phyloP scores from a whole-genome alignment of 2,113 vertebrate genomes.

The Tetraodon nigroviridis region DNA sequence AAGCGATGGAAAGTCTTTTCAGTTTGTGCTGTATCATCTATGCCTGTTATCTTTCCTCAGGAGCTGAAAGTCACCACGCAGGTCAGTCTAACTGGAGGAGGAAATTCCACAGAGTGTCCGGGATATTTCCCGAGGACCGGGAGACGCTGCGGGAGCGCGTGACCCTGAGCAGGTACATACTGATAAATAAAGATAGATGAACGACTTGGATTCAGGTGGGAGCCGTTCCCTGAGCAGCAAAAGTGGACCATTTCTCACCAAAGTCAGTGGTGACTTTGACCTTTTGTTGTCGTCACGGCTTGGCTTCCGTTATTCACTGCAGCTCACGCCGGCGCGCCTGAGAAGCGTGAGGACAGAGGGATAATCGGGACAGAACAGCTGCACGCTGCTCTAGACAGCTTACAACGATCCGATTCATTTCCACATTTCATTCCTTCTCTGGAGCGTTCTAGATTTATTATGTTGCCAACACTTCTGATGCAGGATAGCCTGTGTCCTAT shows the following conservation, averaged over 20 bases:
- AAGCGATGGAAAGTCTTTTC: too few species aligned
- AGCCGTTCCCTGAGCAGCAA: conserved; percentile 40
- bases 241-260: conserved; percentile 54
- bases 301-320: conserved; percentile 39
- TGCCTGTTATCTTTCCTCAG: too few species aligned
- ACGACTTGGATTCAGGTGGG: conserved; percentile 44
- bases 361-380: not conserved
- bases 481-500: too few species aligned
- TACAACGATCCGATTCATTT: conserved; percentile 1
- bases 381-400: not conserved
- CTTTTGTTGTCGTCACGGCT: conserved; percentile 42
- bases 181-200: conserved; percentile 46
- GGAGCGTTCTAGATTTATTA: conserved; percentile 3
- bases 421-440: not conserved
- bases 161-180: conserved; percentile 40
- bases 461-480: too few species aligned
- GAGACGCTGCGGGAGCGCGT: conserved; percentile 18
- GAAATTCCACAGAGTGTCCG: not conserved
- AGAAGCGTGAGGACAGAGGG: conserved; percentile 7
- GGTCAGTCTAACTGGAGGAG: not conserved
- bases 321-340: conserved; percentile 14
- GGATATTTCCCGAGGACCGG: conserved; percentile 5
- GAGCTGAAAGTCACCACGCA: not conserved
- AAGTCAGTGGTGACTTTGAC: conserved; percentile 46
- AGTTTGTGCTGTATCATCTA: too few species aligned